Base-by-base conservation (phyloP, 2,797 vertebrate genomes). In the Muscicapa striata region DNA sequence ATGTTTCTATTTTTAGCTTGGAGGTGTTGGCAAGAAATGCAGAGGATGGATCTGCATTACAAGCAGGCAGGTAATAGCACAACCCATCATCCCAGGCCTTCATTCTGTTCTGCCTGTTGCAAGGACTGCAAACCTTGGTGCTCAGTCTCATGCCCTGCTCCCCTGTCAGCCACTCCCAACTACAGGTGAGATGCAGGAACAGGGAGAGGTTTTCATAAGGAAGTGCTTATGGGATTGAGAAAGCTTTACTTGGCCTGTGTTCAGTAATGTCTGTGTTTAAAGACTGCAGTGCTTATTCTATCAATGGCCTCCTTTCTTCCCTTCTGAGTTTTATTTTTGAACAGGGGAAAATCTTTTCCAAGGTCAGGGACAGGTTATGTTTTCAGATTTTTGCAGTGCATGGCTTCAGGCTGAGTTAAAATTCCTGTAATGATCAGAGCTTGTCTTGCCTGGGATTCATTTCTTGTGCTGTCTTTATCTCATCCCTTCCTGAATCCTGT, bases 371-470 rank as follows among this genome's bases (percentile, higher is more conserved):
- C 55, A 92, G 84, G 64, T 89, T 78, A 15, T 30, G 26, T 29
- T 94, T 92, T 55, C 54, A 86, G 57, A 78, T 1, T 5, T 78
- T 58, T 77, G 66, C 78, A 77, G 38, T 41, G 54, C 57, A 67
- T 70, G 41, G 62, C 92, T 92, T 58, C 84, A 84, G 95, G 59
- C 76, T 55, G 40, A 59, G 73, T 92, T 93, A 72, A 91, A 95
- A 93, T 75, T 85, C 89, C 57, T 51, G 20, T 83, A 81, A 84
- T 34, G 13, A 85, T 81, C 21, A 1, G 24, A 87, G 89, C 54
- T n/a, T 15, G 6, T 92, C 94, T 87, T 81, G 58, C 34, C 64
- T 64, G 23, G 59, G 51, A 78, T 93, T 87, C 26, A 66, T 87
- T 77, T 89, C 92, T 87, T 64, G 36, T 84, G 69, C 77, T 87